Percentiles rank a stretch among this genome's conserved stretches.
phyloP scores from a whole-genome alignment of 2,888 invertebrate species.

The Lasiommata megera region DNA sequence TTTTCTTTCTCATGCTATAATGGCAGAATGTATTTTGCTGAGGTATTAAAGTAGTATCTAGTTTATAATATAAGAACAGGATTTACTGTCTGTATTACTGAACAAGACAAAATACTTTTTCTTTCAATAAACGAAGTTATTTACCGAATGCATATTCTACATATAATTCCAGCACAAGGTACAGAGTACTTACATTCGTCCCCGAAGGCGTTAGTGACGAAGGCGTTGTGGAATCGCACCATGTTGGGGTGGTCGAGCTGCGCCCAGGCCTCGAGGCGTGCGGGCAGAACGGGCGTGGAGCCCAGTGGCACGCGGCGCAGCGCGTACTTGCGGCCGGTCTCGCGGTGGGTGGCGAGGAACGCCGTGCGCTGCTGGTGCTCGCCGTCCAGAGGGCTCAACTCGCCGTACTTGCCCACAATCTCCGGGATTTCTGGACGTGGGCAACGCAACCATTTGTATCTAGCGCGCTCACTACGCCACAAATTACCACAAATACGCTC shows the following conservation, averaged over 20 bases:
- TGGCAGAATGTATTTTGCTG: too few relatives aligned
- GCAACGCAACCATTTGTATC: too few relatives aligned
- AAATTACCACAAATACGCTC: too few relatives aligned
- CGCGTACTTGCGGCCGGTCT: constrained; percentile 92
- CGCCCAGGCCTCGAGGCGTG: constrained; percentile 96
- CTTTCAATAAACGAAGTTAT: too few relatives aligned
- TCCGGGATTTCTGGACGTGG: constrained; percentile 85
- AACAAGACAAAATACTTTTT: too few relatives aligned
- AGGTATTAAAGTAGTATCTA: too few relatives aligned
- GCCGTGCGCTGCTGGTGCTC: constrained; percentile 82
- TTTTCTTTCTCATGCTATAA: too few relatives aligned
- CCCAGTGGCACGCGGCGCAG: constrained; percentile 81
- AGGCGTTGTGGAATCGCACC: constrained; percentile 94
- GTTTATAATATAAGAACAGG: too few relatives aligned
- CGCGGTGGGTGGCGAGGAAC: constrained; percentile 94
- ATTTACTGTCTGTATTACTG: too few relatives aligned
- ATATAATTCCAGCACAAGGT: too few relatives aligned
- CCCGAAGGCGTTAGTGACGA: constrained; percentile 97
- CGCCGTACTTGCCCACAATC: constrained; percentile 95
- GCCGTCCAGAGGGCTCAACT: constrained; percentile 92
- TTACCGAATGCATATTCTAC: too few relatives aligned
- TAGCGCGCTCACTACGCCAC: too few relatives aligned
- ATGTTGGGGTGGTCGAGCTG: constrained; percentile 97
- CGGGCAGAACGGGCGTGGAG: background rate
- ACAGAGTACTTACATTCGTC: constrained; percentile 97